A percentile compares a stretch with the other conserved stretches of the same genome.
These are phyloP conservation scores for Drosophila navojoa DNA, from an alignment of 1,140 invertebrate genomes.

Conservation along the genomic window DNA sequence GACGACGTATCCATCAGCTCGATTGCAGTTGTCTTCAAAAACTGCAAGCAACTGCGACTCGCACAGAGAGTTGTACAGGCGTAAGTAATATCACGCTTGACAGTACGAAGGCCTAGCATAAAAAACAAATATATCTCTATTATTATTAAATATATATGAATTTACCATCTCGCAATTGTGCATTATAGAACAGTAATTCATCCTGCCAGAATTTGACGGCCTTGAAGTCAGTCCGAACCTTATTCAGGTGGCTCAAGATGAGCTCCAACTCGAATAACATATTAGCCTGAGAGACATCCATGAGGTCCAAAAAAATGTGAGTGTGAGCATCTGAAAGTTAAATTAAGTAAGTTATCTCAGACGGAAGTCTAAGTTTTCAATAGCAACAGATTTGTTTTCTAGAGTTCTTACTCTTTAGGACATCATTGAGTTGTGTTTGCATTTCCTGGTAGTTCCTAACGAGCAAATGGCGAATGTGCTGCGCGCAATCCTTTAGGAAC, in stretches of 20 bases:
- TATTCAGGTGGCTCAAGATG: slow-evolving; percentile 88
- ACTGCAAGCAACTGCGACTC: slow-evolving; percentile 68
- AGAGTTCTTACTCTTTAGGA: slow-evolving; percentile 86
- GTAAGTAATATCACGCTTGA: slow-evolving; percentile 86
- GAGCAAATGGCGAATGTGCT: slow-evolving; percentile 87
- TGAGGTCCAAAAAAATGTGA: slow-evolving; percentile 87
- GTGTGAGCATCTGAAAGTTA: slow-evolving; percentile 52
- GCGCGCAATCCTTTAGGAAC: slow-evolving; percentile 88
- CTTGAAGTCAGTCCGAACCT: slow-evolving; percentile 85
- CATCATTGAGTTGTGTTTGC: slow-evolving; percentile 86
- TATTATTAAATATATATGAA: neutral
- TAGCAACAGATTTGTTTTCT: too few relatives aligned
- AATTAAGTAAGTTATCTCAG: neutral
- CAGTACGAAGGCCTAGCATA: slow-evolving; percentile 87
- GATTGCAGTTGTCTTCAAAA: slow-evolving; percentile 86
- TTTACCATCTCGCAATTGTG: slow-evolving; percentile 87
- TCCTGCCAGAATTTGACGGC: slow-evolving; percentile 86
- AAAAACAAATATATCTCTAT: too few relatives aligned
- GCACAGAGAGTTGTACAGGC: slow-evolving; percentile 40
- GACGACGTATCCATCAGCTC: slow-evolving; percentile 85
- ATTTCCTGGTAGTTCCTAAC: slow-evolving; percentile 90
- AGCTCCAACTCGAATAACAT: slow-evolving; percentile 89
- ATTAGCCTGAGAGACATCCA: slow-evolving; percentile 89
- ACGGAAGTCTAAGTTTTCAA: neutral
- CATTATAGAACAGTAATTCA: slow-evolving; percentile 87